Evolutionary conservation across 2,113 vertebrate species (phyloP).

Genomic region (Pandion haliaetus): DNA sequence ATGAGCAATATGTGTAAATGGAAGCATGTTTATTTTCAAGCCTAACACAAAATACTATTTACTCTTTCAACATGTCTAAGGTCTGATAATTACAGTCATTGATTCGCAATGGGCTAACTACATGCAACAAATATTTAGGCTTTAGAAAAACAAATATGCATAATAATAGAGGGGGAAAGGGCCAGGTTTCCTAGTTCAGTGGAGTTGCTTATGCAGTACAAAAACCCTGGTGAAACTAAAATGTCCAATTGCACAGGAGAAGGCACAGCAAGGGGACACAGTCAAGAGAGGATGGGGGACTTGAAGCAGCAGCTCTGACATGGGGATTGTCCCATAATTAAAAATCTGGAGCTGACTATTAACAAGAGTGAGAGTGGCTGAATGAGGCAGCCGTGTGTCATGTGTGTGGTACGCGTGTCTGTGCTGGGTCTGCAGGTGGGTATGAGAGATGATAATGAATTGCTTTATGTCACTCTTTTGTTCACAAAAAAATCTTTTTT

Average conservation of each 20-base stretch:
- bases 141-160: neutral
- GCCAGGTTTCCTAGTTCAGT: neutral
- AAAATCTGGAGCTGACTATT: neutral
- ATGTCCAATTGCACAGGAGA: neutral
- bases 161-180: neutral
- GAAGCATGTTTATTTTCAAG: neutral
- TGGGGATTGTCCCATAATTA: neutral
- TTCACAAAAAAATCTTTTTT: neutral
- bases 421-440: neutral
- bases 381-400: fast-evolving
- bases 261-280: neutral
- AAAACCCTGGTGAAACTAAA: neutral
- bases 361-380: neutral
- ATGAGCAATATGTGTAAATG: neutral
- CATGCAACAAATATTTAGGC: neutral
- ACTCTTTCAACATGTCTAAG: neutral
- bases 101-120: neutral
- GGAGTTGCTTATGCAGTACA: neutral
- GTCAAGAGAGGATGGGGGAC: neutral
- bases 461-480: neutral
- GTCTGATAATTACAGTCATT: neutral
- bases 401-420: fast-evolving
- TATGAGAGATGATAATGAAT: neutral
- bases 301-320: neutral
- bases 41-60: neutral